phyloP scores from a whole-genome alignment of 2,888 invertebrate species.

The Drosophila recens region DNA sequence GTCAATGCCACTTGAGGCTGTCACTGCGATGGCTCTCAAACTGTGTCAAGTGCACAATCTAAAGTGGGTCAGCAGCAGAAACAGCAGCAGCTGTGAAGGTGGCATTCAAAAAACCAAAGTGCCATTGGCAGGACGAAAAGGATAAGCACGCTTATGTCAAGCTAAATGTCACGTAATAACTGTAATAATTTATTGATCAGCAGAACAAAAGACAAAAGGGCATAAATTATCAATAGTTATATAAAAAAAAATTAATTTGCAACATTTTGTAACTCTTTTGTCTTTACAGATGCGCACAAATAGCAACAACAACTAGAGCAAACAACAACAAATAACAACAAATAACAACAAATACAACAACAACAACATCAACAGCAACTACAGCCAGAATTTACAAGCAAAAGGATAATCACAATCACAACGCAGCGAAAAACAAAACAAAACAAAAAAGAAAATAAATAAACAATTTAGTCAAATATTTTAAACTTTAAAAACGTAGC shows the following conservation, averaged over 20 bases:
- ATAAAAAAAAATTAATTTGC: conserved; percentile 1
- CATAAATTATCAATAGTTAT: conserved; percentile 4
- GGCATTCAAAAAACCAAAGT: conserved; percentile 30
- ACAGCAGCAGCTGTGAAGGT: conserved; percentile 44
- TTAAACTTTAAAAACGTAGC: conserved; percentile 61
- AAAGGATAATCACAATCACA: conserved; percentile 76
- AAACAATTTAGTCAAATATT: conserved; percentile 40
- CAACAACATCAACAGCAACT: conserved; percentile 25
- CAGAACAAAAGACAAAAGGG: neutral
- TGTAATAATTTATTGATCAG: conserved; percentile 61
- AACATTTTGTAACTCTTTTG: neutral
- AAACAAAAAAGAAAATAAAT: conserved; percentile 10
- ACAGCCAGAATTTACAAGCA: conserved; percentile 76
- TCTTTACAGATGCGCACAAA: conserved; percentile 73
- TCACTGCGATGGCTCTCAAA: conserved; percentile 71
- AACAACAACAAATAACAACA: conserved; percentile 27
- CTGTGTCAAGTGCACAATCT: conserved; percentile 73
- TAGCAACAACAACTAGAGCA: conserved; percentile 47
- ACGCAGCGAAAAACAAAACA: conserved; percentile 56
- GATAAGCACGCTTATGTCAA: conserved; percentile 76
- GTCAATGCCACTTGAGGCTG: conserved; percentile 48
- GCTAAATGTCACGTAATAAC: conserved; percentile 51
- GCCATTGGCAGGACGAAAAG: conserved; percentile 21
- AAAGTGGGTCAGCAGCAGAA: conserved; percentile 71
- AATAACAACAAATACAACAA: conserved; percentile 35